Conservation (phyloP, 1,140 invertebrate species). For the Heliconius nattereri region DNA sequence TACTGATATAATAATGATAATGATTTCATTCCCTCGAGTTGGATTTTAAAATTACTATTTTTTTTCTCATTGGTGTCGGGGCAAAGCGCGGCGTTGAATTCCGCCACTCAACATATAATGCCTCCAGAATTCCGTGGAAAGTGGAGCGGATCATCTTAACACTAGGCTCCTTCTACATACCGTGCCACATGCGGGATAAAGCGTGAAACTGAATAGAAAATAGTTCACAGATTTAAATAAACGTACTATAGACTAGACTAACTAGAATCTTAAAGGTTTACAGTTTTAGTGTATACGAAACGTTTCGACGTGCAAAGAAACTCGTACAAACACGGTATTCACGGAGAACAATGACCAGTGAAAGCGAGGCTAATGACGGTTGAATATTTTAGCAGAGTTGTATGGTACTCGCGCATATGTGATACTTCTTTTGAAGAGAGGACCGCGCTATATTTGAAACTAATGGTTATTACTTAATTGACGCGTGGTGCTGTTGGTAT, state of each 20-base stretch:
- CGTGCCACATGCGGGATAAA: too few relatives aligned
- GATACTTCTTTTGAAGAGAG: constrained; percentile 1
- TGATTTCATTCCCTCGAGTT: too few relatives aligned
- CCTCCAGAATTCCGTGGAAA: too few relatives aligned
- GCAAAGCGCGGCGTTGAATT: too few relatives aligned
- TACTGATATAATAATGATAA: too few relatives aligned
- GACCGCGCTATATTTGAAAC: neutral
- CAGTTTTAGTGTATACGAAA: constrained; percentile 13
- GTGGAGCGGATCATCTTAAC: neutral
- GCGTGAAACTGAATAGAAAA: neutral
- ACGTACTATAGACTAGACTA: neutral
- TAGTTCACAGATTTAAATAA: neutral
- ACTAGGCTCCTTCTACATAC: too few relatives aligned
- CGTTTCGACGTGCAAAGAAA: constrained; percentile 27
- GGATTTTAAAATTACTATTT: too few relatives aligned
- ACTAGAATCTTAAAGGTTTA: constrained; percentile 18
- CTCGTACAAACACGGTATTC: constrained; percentile 26
- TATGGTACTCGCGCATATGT: constrained; percentile 15
- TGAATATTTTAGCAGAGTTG: constrained; percentile 61
- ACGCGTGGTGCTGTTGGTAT: neutral
- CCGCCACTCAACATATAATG: too few relatives aligned
- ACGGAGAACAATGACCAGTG: constrained; percentile 49
- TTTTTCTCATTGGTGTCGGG: too few relatives aligned
- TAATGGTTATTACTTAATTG: neutral
- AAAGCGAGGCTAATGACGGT: constrained; percentile 58